Percentiles rank a stretch among this genome's conserved stretches.
These are phyloP conservation scores for Drusus annulatus DNA, from an alignment of 1,140 invertebrate species.

Conservation along the genomic window DNA sequence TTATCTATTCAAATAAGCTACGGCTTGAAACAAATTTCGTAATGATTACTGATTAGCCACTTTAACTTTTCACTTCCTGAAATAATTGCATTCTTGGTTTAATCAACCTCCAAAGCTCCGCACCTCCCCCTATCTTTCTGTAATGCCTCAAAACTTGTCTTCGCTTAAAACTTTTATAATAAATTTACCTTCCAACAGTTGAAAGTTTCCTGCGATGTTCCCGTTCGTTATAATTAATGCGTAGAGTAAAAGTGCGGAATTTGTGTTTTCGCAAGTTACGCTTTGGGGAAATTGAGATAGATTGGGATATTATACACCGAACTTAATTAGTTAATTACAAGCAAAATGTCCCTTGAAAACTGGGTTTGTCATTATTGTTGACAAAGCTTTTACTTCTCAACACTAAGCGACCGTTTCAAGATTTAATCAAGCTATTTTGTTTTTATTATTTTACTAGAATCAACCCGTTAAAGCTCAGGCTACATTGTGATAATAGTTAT, in stretches of 20 bases:
- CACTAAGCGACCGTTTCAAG: background rate
- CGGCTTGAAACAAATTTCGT: background rate
- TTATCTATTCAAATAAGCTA: background rate
- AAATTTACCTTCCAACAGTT: constrained; percentile 19
- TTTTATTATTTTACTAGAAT: too few relatives aligned
- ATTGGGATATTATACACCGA: constrained; percentile 2
- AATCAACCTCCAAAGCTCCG: background rate
- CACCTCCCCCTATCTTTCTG: constrained; percentile 16
- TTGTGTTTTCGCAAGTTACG: background rate
- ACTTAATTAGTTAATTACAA: background rate
- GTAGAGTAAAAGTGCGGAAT: constrained; percentile 3
- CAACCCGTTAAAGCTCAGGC: too few relatives aligned
- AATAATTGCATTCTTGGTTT: constrained; percentile 7
- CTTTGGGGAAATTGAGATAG: background rate
- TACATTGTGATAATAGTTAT: too few relatives aligned
- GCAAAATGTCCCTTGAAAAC: background rate
- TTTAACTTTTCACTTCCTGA: background rate
- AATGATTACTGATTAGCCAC: background rate
- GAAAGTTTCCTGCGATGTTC: too few relatives aligned
- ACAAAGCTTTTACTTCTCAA: background rate
- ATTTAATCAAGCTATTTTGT: background rate
- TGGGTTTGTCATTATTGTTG: background rate
- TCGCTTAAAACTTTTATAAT: constrained; percentile 25
- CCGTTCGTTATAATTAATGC: constrained; percentile 23
- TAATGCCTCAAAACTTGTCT: constrained; percentile 24